phyloP scores from a whole-genome alignment of 2,797 vertebrate genomes.

The Typhlichthys subterraneus region DNA sequence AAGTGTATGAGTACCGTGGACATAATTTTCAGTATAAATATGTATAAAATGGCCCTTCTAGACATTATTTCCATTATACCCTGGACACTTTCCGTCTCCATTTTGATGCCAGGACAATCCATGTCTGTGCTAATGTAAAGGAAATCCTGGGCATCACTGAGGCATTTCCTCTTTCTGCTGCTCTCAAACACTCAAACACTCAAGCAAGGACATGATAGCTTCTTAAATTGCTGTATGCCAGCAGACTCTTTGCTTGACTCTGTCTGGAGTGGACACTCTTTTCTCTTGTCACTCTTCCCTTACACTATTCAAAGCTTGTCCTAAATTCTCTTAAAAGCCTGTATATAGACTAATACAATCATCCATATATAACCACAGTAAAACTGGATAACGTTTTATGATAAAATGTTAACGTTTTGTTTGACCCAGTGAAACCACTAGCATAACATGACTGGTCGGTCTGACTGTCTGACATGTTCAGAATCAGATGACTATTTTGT shows the following conservation, averaged over 20 bases:
- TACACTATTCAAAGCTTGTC: too few species aligned
- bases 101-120: slow-evolving; percentile 66
- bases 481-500: too few species aligned
- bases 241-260: background rate
- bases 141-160: slow-evolving; percentile 77
- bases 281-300: too few species aligned
- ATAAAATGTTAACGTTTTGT: too few species aligned
- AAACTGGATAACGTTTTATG: too few species aligned
- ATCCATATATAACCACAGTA: too few species aligned
- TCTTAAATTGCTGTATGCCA: slow-evolving; percentile 5
- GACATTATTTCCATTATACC: slow-evolving; percentile 33
- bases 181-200: slow-evolving; percentile 42
- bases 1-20: background rate
- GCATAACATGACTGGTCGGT: too few species aligned
- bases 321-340: too few species aligned
- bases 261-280: too few species aligned
- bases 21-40: slow-evolving; percentile 18
- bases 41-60: slow-evolving; percentile 51
- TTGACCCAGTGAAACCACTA: too few species aligned
- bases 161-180: slow-evolving; percentile 71
- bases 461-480: too few species aligned
- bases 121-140: slow-evolving; percentile 66
- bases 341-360: too few species aligned
- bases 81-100: slow-evolving; percentile 47
- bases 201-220: slow-evolving; percentile 20